Base-by-base conservation (phyloP, 2,113 vertebrate species). In the Tichodroma muraria region DNA sequence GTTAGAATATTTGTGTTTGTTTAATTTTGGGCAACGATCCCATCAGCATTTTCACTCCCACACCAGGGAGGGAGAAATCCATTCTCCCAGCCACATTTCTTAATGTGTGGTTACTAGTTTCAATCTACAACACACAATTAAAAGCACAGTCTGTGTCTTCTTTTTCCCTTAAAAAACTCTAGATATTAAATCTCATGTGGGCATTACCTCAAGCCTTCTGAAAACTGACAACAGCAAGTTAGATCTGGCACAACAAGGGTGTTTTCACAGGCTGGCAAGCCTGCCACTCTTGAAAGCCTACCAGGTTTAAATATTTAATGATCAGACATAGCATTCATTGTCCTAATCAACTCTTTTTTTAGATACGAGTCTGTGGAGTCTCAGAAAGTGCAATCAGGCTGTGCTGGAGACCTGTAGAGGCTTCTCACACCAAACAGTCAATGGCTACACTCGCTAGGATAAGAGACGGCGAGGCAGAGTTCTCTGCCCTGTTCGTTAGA, bases 271-370 rank as follows among this genome's bases (percentile, higher is more conserved):
- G 52, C 71, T 54, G 59, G 42, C 78, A 77, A 69, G 54, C 45
- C 78, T 90, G 37, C 53, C 17, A 8, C 50, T 76, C 70, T 61
- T 90, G 93, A 94, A 91, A 91, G 75, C 59, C 35, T 88, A 70
- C 61, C 84, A 89, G 45, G 53, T 70, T 94, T 96, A 95, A 95
- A 95, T 95, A 95, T 94, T 97, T 95, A 63, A 97, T 88, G 63
- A 94, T 70, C 75, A 94, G 78, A 56, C 52, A 52, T 9, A 30
- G 42, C 75, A 85, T 83, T 91, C 66, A 59, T 80, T n/a, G 66
- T 70, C 47, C 78, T 89, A 76, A 97, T 94, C 75, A 93, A 89
- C 88, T 91, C 37, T 82, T 82, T 87, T 94, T 92, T 94, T 94
- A 88, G 87, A 50, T 80, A 28, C 3, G 2, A 85, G 84, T 50